These are phyloP conservation scores for Paramormyrops kingsleyae DNA, from an alignment of 2,113 vertebrate species.

Conservation along the genomic window DNA sequence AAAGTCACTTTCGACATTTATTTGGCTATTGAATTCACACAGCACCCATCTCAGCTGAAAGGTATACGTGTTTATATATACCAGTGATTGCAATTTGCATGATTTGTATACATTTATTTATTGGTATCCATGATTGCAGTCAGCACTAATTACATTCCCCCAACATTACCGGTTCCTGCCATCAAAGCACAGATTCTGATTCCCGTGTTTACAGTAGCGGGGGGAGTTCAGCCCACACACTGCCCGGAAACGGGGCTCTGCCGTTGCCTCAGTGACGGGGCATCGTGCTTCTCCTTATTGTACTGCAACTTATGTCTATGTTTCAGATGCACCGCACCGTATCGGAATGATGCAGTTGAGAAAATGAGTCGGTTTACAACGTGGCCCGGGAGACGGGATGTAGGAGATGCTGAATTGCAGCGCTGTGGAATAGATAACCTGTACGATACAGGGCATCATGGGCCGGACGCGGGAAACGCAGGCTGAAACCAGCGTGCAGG, in stretches of 20 bases:
- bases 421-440: background rate
- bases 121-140: background rate
- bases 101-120: slow-evolving; percentile 4
- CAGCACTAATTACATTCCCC: background rate
- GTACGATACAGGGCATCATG: background rate
- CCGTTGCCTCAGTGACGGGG: background rate
- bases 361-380: background rate
- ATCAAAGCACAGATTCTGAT: background rate
- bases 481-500: background rate
- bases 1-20: background rate
- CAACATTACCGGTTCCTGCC: background rate
- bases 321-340: background rate
- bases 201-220: background rate
- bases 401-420: background rate
- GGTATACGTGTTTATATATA: background rate
- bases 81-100: slow-evolving; percentile 12
- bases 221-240: background rate
- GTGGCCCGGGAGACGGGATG: background rate
- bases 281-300: background rate
- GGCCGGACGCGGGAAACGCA: background rate
- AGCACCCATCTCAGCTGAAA: background rate
- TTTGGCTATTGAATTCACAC: background rate
- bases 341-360: background rate
- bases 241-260: background rate
- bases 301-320: background rate